These are phyloP conservation scores for Pediacus dermestoides DNA, from an alignment of 2,888 invertebrate species.

Conservation along the genomic window DNA sequence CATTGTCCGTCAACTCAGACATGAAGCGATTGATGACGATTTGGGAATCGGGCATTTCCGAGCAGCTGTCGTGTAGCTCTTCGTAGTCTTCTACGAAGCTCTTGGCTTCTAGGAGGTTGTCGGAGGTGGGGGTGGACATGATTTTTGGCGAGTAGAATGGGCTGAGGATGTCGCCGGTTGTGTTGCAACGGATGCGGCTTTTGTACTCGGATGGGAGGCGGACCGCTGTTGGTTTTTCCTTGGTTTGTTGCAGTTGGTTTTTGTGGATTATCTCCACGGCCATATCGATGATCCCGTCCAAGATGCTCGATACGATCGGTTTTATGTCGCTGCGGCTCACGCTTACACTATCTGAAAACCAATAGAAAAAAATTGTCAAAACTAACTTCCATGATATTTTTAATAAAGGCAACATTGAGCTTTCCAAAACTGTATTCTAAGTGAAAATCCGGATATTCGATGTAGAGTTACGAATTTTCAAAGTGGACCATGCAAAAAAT, in stretches of 20 bases:
- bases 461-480: no score
- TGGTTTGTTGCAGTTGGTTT: constrained; percentile 32
- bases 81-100: constrained; percentile 49
- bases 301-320: constrained; percentile 34
- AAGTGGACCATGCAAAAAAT: no score
- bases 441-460: no score
- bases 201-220: constrained; percentile 26
- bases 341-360: constrained; percentile 18
- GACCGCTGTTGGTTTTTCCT: constrained; percentile 16
- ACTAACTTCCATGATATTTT: no score
- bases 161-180: constrained; percentile 38
- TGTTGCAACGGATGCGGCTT: constrained; percentile 33
- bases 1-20: constrained; percentile 32
- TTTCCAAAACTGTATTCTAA: no score
- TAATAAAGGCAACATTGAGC: no score
- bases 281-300: constrained; percentile 42
- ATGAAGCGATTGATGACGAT: constrained; percentile 34
- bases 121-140: constrained; percentile 36
- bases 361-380: no score
- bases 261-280: constrained; percentile 38
- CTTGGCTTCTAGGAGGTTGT: constrained; percentile 41
- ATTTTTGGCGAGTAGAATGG: constrained; percentile 39
- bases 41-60: constrained; percentile 44
- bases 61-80: constrained; percentile 47
- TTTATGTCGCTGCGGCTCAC: constrained; percentile 29